A percentile compares a stretch with the other conserved stretches of the same genome.
These are phyloP conservation scores for Morpho helenor DNA, from an alignment of 2,888 invertebrate genomes.

Conservation along the genomic window DNA sequence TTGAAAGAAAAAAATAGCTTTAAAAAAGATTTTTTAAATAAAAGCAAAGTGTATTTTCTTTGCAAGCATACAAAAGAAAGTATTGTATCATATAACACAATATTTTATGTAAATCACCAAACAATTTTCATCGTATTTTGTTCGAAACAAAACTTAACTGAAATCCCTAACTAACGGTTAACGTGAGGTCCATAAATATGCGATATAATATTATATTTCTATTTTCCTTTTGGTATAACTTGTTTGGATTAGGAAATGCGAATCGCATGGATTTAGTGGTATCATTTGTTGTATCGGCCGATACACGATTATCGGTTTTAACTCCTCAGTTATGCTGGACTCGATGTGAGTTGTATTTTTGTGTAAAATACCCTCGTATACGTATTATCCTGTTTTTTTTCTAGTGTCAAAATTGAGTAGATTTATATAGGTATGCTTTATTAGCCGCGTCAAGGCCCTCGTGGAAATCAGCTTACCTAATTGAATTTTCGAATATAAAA, in stretches of 20 bases:
- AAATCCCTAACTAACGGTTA: not conserved
- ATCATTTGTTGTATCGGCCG: conserved; percentile 45
- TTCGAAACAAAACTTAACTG: conserved; percentile 4
- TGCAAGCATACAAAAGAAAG: conserved; percentile 21
- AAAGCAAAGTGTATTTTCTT: not conserved
- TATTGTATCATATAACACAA: conserved; percentile 18
- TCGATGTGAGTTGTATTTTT: conserved; percentile 39
- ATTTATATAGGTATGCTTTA: too few relatives aligned
- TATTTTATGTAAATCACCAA: conserved; percentile 20
- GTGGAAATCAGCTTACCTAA: too few relatives aligned
- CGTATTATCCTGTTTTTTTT: too few relatives aligned
- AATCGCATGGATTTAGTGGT: conserved; percentile 21
- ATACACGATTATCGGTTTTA: conserved; percentile 45
- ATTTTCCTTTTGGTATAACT: conserved; percentile 8
- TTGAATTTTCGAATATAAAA: too few relatives aligned
- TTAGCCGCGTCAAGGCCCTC: too few relatives aligned
- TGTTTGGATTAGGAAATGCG: conserved; percentile 6
- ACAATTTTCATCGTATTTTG: not conserved
- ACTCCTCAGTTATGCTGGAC: conserved; percentile 54
- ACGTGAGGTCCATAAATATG: conserved; percentile 13
- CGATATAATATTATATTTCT: conserved; percentile 6
- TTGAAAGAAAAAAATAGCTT: too few relatives aligned
- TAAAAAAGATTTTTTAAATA: too few relatives aligned
- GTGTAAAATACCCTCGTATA: not conserved
- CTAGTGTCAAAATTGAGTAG: too few relatives aligned